Evolutionary conservation across 2,888 invertebrate species (phyloP).

Genomic region (Caenorhabditis zanzibari): DNA sequence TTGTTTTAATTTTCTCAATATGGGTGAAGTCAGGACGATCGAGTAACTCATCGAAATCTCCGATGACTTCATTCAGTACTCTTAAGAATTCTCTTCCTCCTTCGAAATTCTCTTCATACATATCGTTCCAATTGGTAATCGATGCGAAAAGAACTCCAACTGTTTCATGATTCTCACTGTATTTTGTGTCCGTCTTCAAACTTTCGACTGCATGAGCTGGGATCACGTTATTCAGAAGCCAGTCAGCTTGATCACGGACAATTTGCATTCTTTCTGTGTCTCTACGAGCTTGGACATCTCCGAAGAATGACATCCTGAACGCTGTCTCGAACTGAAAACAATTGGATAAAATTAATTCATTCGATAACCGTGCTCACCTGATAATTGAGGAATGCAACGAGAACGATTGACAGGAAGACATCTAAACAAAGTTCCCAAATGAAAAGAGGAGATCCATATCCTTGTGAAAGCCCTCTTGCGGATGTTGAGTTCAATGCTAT

Average conservation of each 20-base stretch:
- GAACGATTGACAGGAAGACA: constrained; percentile 89
- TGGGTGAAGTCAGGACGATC: constrained; percentile 87
- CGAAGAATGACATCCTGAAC: constrained; percentile 94
- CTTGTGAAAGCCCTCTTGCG: constrained; percentile 43
- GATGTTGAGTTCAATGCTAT: constrained; percentile 58
- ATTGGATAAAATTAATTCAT: too few relatives aligned
- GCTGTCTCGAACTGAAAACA: constrained; percentile 90
- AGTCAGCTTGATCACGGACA: constrained; percentile 95
- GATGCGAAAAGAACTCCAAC: constrained; percentile 92
- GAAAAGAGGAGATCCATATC: constrained; percentile 76
- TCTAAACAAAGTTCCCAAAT: constrained; percentile 90
- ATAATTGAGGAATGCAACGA: constrained; percentile 95
- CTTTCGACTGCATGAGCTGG: constrained; percentile 96
- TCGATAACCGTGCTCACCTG: constrained; percentile 85
- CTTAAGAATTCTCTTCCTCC: constrained; percentile 94
- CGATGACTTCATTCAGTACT: constrained; percentile 94
- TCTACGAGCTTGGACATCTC: constrained; percentile 92
- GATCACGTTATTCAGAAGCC: constrained; percentile 96
- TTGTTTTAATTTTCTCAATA: constrained; percentile 94
- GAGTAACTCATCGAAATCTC: constrained; percentile 95
- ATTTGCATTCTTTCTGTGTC: constrained; percentile 92
- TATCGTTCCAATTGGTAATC: constrained; percentile 96
- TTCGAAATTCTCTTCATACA: constrained; percentile 97
- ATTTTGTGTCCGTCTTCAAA: constrained; percentile 92
- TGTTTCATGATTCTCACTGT: constrained; percentile 84